Base-by-base conservation (phyloP, 2,797 vertebrate species). In the Pipistrellus nathusii region DNA sequence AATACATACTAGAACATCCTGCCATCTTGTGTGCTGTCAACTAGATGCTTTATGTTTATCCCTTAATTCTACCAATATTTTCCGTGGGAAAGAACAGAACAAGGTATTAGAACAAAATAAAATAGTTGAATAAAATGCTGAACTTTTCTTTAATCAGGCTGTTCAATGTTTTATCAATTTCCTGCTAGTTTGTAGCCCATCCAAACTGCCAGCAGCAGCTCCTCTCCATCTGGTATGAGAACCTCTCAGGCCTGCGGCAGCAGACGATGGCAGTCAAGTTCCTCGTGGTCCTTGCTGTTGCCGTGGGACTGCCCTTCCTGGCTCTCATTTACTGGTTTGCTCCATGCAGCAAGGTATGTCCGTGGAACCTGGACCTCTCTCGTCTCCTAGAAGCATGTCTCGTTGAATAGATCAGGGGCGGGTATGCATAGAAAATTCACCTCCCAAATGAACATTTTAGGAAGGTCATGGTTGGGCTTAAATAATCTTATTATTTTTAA, bases 171-270 rank as follows among this genome's bases (percentile, higher is more conserved):
- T 57, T 84, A 35, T 82, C 62, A 5, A 48, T 83, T 94, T 80
- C n/a, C 76, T 93, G 62, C 59, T 94, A 99, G 99, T 99, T 99
- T 97, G 99, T 99, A 93, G 99, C 99, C 84, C 99, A 99, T 97
- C 99, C 99, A 13, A 99, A 99, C 98, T 99, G 99, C 97, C 99
- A 99, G 93, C 99, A 99, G 95, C 99, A 99, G 85, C 99, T 99
- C 85, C 98, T 99, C 3, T 99, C 99, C 32, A 99, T 99, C 96
- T 99, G 99, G 99, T 99, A 99, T 3, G 99, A 99, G 98, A 99
- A 99, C 90, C 96, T 99, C 25, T 99, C 99, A 0, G 99, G 99
- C 35, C 98, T 99, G 96, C 98, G 99, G 93, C 99, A 99, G 96
- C 99, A 99, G 98, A 99, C 99, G 20, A 99, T 99, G 93, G 99